Base-by-base conservation (phyloP, 2,888 invertebrate genomes). In the Lordiphosa fenestrarum region DNA sequence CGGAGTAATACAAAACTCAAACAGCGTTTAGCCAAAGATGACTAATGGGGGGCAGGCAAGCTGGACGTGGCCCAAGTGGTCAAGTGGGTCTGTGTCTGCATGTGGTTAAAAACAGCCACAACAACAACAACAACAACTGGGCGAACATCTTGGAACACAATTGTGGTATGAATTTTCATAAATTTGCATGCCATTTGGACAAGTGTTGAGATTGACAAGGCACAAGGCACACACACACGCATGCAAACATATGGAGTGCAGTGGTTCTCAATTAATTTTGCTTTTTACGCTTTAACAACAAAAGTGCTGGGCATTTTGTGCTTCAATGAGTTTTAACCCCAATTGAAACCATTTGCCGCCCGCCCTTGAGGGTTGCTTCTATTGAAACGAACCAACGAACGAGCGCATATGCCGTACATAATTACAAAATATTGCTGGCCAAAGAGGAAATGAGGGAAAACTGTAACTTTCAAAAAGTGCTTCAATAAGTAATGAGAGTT, bases 1-100 rank as follows among this genome's bases (percentile, higher is more conserved):
- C 35, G 39, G 48, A 51, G 62, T 64, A 74, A 80, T 73, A 54
- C 66, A 65, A 74, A 81, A 69, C 72, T 65, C 67, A 69, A 77
- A 82, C 51, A 75, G 57, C 83, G 64, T 80, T 80, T 82, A 78
- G 71, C 76, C 76, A 64, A 82, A 82, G 80, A 80, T 80, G 80
- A 80, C 76, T 80, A 80, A 82, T 78, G 81, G 68, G 37, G 46
- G 44, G 15, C 42, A 9, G 25, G 25, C 23, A 1, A 15, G 6
- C 54, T 54, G 71, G 65, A 66, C 63, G 70, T 57, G 66, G 73
- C 64, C 68, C 74, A 66, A 69, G 64, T 73, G 77, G 68, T 69
- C 69, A 69, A 80, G 78, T 75, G 72, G 67, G 54, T 67, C 55
- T 37, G 47, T 39, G 30, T 9, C 30, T 30, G 30, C 30, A 30